Evolutionary conservation across 2,797 vertebrate genomes (phyloP).

Genomic region (Capromys pilorides): DNA sequence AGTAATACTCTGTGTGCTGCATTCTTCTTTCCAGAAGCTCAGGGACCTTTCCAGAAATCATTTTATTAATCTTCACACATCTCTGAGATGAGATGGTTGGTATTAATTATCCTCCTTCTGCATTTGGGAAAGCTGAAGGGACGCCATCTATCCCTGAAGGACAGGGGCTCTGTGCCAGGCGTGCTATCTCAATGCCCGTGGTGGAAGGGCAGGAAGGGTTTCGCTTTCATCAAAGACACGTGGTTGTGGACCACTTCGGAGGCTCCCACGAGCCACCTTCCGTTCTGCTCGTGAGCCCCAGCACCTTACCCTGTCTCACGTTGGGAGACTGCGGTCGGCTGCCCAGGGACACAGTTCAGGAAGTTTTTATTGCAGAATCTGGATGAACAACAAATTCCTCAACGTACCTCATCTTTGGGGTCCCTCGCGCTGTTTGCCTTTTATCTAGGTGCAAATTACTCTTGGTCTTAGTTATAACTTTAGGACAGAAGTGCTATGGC

Average conservation of each 20-base stretch:
- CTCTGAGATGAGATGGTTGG: slow-evolving; percentile 64
- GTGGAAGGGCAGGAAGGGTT: neutral
- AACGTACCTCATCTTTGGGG: neutral
- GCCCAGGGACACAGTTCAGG: neutral
- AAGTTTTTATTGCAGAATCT: neutral
- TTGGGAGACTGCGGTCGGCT: neutral
- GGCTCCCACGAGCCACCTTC: neutral
- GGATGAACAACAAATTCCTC: neutral
- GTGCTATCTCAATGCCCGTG: neutral
- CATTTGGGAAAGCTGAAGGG: slow-evolving; percentile 13
- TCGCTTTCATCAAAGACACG: neutral
- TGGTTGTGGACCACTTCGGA: slow-evolving; percentile 36
- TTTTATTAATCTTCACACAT: slow-evolving; percentile 79
- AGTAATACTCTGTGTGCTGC: slow-evolving; percentile 10
- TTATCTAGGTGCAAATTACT: slow-evolving; percentile 12
- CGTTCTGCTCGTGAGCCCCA: neutral
- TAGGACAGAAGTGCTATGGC: neutral
- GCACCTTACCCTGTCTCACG: neutral
- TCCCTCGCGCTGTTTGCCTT: neutral
- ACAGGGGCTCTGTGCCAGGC: neutral
- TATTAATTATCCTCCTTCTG: slow-evolving; percentile 73
- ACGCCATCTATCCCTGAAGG: slow-evolving; percentile 43
- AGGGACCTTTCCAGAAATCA: slow-evolving; percentile 71
- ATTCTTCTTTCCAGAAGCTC: slow-evolving; percentile 73
- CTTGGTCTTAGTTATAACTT: neutral